Conservation (phyloP, 2,888 invertebrate species). For the Hemicrepidius hirtus region DNA sequence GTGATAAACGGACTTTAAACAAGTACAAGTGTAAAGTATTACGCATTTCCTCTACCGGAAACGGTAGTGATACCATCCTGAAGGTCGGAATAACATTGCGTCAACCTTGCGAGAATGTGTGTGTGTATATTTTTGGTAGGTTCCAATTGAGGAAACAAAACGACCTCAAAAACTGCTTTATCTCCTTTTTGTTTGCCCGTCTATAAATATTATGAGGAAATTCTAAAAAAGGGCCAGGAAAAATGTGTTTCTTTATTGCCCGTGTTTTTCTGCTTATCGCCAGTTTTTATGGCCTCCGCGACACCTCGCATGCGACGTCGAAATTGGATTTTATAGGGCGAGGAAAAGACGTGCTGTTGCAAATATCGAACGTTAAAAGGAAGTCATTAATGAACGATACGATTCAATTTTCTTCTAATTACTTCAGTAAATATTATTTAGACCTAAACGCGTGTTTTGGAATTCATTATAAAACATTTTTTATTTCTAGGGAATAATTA, state of each 20-base stretch:
- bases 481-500: constrained; percentile 7
- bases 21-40: constrained; percentile 48
- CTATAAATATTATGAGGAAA: constrained; percentile 39
- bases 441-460: neutral
- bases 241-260: constrained; percentile 39
- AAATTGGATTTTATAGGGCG: constrained; percentile 36
- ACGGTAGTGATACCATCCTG: constrained; percentile 50
- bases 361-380: constrained; percentile 17
- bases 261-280: constrained; percentile 38
- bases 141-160: constrained; percentile 48
- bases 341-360: constrained; percentile 12
- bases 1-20: constrained; percentile 38
- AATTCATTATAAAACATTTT: neutral
- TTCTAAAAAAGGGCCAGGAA: constrained; percentile 35
- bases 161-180: constrained; percentile 48
- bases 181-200: constrained; percentile 36
- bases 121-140: constrained; percentile 41
- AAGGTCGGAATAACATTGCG: constrained; percentile 50
- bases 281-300: constrained; percentile 33
- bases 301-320: constrained; percentile 37
- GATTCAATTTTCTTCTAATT: constrained; percentile 5
- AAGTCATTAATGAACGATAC: constrained; percentile 20
- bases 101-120: constrained; percentile 43
- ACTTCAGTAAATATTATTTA: neutral
- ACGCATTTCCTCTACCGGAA: constrained; percentile 52